phyloP scores from a whole-genome alignment of 1,140 invertebrate species.

The Caenorhabditis elegans region DNA sequence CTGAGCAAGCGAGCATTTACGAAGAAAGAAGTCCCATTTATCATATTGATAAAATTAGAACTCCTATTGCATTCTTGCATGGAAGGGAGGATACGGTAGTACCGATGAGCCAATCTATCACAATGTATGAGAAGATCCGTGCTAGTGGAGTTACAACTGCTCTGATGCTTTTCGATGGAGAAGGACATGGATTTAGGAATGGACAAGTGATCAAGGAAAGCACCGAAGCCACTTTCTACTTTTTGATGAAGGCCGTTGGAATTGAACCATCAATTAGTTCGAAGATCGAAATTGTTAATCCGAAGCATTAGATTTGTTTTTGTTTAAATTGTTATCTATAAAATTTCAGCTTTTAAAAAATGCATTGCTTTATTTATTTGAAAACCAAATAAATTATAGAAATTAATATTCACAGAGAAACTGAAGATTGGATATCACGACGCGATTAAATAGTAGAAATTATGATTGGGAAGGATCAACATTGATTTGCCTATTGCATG shows the following conservation, averaged over 20 bases:
- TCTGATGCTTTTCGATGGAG: constrained; percentile 46
- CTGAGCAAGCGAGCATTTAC: constrained; percentile 51
- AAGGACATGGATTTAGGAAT: constrained; percentile 51
- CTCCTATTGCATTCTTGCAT: constrained; percentile 67
- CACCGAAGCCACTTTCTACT: constrained; percentile 46
- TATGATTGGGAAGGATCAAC: neutral
- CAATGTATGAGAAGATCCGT: neutral
- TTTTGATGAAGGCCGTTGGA: constrained; percentile 49
- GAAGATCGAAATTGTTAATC: neutral
- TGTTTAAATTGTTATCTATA: neutral
- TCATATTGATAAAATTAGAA: constrained; percentile 63
- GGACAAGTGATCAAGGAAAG: constrained; percentile 38
- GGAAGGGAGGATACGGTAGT: constrained; percentile 68
- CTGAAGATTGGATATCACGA: neutral
- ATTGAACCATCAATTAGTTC: constrained; percentile 39
- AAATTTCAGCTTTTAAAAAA: too few relatives aligned
- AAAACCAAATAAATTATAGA: too few relatives aligned
- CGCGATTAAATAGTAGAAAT: neutral
- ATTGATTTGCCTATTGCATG: neutral
- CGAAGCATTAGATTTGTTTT: too few relatives aligned
- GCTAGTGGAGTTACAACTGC: constrained; percentile 38
- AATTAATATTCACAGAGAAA: too few relatives aligned
- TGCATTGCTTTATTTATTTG: too few relatives aligned
- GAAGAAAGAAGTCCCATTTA: constrained; percentile 67
- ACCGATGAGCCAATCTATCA: constrained; percentile 36